Evolutionary conservation across 2,113 vertebrate genomes (phyloP), one percentile per base, ranked within the genome.

Genomic region (Corydoras maculifer): DNA sequence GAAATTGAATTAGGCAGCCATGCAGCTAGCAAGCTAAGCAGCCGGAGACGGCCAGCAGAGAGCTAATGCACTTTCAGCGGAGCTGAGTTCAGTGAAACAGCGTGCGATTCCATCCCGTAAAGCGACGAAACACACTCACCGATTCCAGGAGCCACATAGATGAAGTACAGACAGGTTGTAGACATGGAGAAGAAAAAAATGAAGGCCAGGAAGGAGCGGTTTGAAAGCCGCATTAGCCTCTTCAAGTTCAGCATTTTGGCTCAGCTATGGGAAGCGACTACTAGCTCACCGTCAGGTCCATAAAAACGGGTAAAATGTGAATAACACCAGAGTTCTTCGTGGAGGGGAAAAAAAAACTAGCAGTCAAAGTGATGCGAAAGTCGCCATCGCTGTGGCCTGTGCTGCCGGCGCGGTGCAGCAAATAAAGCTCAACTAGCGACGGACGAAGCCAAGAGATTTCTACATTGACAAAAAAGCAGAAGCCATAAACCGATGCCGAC

Each of bases 161-260:
- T 92, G 91, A 98, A 97, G 86, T 97, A 98, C 58, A 98, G 93
- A 77, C 94, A 94, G 18, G 95, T 97, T 32, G 94, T 93, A 54
- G 93, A 98, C 75, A 97, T 90, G 81, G 94, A 97, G 85, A 97
- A 98, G 83, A 98, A 90, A 86, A 97, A 95, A 80, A 98, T 89
- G 88, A 95, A 94, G 89, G 91, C 94, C 81, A 98, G 82, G 68
- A 97, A 93, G 62, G 93, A 96, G 79, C 95, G 94, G 86, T 93
- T 95, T 83, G 94, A 94, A 77, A 96, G 82, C 81, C 95, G 92
- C 87, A 94, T 87, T 84, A 90, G 86, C 87, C 90, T 88, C 87
- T 87, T 88, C 82, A 91, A 86, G 81, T 87, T 85, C 80, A 90
- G 84, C 93, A 94, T 97, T 88, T 90, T 88, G 73, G 78, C 77